These are phyloP conservation scores for Anarrhichthys ocellatus DNA, from an alignment of 2,113 vertebrate genomes.

Conservation along the genomic window DNA sequence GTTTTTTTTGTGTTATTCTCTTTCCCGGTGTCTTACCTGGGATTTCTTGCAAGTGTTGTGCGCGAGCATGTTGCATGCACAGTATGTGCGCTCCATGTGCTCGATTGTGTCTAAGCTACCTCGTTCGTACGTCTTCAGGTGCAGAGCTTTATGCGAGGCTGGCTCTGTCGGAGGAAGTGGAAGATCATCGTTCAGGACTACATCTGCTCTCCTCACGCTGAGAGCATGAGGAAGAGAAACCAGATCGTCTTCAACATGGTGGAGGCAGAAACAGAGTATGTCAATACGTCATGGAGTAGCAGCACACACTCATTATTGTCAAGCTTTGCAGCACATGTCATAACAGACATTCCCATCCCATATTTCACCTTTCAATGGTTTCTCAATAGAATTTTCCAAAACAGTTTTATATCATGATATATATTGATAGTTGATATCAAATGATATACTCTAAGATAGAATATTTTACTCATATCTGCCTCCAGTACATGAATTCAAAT, in stretches of 20 bases:
- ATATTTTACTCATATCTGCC: not conserved
- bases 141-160: conserved; percentile 98
- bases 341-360: not conserved
- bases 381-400: not conserved
- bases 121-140: conserved; percentile 83
- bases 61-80: not conserved
- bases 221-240: conserved; percentile 99
- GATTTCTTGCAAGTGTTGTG: not conserved
- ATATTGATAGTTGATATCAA: no score
- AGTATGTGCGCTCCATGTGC: not conserved
- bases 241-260: conserved; percentile 99
- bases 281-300: conserved; percentile 26
- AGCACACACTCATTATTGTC: not conserved
- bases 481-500: not conserved
- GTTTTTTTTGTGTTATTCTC: not conserved
- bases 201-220: conserved; percentile 98
- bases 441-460: not conserved
- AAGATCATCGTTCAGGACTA: conserved; percentile 99
- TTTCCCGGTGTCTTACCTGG: not conserved
- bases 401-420: not conserved
- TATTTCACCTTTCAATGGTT: not conserved
- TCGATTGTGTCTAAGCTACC: not conserved
- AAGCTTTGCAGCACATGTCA: not conserved
- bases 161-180: conserved; percentile 98
- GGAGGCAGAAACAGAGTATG: conserved; percentile 95